phyloP scores from a whole-genome alignment of 2,113 vertebrate species.

The Neolamprologus variostigma region DNA sequence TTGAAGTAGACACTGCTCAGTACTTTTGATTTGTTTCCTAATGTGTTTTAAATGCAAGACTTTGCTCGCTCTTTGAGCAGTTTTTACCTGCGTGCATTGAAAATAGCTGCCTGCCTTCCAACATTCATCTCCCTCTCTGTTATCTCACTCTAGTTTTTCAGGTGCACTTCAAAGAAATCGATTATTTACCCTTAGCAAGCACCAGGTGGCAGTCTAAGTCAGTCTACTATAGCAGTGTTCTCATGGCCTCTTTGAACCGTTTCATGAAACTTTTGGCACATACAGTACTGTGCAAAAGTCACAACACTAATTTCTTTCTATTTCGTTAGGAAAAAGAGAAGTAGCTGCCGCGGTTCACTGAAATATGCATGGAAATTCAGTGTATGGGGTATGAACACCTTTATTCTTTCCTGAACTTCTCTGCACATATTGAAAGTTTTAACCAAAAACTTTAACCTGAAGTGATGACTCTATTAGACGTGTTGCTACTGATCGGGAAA shows the following conservation, averaged over 20 bases:
- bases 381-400: neutral
- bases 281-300: neutral
- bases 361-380: neutral
- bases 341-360: neutral
- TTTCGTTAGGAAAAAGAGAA: neutral
- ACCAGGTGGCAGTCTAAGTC: constrained; percentile 39
- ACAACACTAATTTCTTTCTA: neutral
- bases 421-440: neutral
- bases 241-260: neutral
- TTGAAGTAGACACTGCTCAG: neutral
- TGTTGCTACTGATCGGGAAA: neutral
- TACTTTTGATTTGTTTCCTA: neutral
- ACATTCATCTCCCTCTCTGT: neutral
- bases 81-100: neutral
- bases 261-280: neutral
- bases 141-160: neutral
- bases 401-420: neutral
- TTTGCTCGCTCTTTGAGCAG: neutral
- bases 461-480: neutral
- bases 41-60: neutral
- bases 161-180: neutral
- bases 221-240: neutral
- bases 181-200: neutral
- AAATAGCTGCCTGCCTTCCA: neutral
- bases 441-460: neutral